Evolutionary conservation across 2,888 invertebrate species (phyloP), one percentile per base, ranked within the genome.

Genomic region (Ichneumoninae sp.): DNA sequence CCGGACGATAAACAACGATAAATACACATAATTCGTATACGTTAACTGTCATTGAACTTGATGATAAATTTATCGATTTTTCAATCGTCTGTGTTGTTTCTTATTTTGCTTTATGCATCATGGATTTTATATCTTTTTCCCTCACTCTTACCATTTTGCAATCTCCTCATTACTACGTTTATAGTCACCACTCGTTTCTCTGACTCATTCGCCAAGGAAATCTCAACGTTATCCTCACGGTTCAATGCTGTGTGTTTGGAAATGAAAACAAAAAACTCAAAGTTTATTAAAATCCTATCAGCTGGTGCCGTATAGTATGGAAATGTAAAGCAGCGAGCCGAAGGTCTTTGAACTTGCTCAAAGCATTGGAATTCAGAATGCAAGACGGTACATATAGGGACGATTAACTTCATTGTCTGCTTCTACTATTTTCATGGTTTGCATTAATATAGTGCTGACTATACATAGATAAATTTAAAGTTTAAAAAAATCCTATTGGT

Each of bases 1-100:
- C 33, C 47, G 80, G 71, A 85, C 76, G 71, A 22, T 26, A 22
- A 5, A 52, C 81, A 84, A 81, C 85, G 74, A 81, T 54, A 44
- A 71, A 50, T 57, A 19, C 7, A 22, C 26, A 13, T n/a, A 16
- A 70, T 36, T 3, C n/a, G 7, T 52, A 52, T 71, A 13, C n/a
- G n/a, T 8, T 8, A 44, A n/a, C 22, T 63, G 10, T 16, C 44
- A 16, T 65, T 74, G 30, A 5, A n/a, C 13, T 26, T 22, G 36
- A 19, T 22, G 19, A 54, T 30, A 6, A 6, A 16, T 36, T 19
- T 6, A n/a, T 30, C 30, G 1, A 33, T 30, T 33, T 16, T 47
- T 16, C 4, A 13, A 47, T 16, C 16, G 1, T 47, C 44, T 47
- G 33, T 3, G 30, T 16, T 33, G 16, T 33, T 60, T 30, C 10